Evolutionary conservation across 2,797 vertebrate genomes (phyloP).

Genomic region (Neopelma chrysocephalum): DNA sequence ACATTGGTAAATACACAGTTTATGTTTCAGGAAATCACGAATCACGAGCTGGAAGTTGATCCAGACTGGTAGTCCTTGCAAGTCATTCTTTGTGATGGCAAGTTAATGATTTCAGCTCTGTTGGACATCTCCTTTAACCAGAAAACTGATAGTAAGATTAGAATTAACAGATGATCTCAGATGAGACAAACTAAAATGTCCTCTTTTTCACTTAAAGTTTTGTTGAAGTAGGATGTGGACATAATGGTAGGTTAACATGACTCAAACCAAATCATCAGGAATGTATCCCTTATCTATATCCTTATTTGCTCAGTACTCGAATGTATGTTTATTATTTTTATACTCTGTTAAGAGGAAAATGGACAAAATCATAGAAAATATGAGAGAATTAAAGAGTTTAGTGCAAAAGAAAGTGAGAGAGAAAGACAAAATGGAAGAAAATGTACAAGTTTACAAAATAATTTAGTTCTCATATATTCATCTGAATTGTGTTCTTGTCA

Average conservation of each 20-base stretch:
- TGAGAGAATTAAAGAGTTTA: neutral
- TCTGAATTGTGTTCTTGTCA: neutral
- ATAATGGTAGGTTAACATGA: neutral
- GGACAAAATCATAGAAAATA: neutral
- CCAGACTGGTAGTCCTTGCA: neutral
- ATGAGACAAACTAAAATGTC: neutral
- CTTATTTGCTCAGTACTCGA: neutral
- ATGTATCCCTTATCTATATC: neutral
- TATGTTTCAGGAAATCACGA: neutral
- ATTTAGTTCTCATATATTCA: neutral
- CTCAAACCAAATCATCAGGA: neutral
- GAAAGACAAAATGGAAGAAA: neutral
- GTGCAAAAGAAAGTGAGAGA: neutral
- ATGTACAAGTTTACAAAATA: neutral
- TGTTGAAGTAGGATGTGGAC: neutral
- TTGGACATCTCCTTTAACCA: neutral
- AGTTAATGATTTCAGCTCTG: neutral
- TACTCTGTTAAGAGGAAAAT: neutral
- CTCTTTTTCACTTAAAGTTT: neutral
- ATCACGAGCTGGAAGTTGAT: neutral
- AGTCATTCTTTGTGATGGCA: neutral
- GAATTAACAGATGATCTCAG: neutral
- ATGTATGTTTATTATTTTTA: neutral
- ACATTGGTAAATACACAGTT: neutral
- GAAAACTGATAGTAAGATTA: neutral